Percentiles rank a stretch among this genome's conserved stretches.
Conservation (phyloP, 2,888 invertebrate species). For the Pyrrhia umbra region DNA sequence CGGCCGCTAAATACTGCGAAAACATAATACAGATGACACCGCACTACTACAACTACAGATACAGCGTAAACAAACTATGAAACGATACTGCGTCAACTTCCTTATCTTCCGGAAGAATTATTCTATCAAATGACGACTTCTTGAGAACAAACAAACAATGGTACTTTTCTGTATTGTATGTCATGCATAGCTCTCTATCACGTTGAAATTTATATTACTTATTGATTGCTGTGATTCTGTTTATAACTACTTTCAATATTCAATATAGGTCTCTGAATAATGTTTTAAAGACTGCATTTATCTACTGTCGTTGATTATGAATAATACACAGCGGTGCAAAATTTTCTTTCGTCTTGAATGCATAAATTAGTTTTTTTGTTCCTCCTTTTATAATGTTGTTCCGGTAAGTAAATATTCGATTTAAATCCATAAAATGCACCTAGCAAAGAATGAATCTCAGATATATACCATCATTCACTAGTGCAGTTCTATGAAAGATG, state of each 20-base stretch:
- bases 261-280: no score
- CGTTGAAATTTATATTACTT: no score
- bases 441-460: slow-evolving; percentile 2
- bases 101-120: slow-evolving; percentile 80
- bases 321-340: neutral
- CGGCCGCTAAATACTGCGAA: slow-evolving; percentile 60
- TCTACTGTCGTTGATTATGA: neutral
- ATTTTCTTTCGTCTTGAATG: neutral
- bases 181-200: no score
- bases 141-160: slow-evolving; percentile 57
- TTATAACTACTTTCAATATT: slow-evolving; percentile 1
- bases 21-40: slow-evolving; percentile 67
- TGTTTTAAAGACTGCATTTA: neutral
- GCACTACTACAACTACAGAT: slow-evolving; percentile 60
- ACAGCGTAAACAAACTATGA: slow-evolving; percentile 71
- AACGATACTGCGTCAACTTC: slow-evolving; percentile 72
- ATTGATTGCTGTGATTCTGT: neutral
- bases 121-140: slow-evolving; percentile 67
- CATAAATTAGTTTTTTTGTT: neutral
- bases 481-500: slow-evolving; percentile 42
- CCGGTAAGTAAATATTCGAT: no score
- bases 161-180: slow-evolving; percentile 48
- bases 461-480: slow-evolving; percentile 1
- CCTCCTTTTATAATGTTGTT: no score
- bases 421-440: neutral